These are phyloP conservation scores for Drosophila lowei DNA, from an alignment of 1,140 invertebrate species.

Conservation along the genomic window DNA sequence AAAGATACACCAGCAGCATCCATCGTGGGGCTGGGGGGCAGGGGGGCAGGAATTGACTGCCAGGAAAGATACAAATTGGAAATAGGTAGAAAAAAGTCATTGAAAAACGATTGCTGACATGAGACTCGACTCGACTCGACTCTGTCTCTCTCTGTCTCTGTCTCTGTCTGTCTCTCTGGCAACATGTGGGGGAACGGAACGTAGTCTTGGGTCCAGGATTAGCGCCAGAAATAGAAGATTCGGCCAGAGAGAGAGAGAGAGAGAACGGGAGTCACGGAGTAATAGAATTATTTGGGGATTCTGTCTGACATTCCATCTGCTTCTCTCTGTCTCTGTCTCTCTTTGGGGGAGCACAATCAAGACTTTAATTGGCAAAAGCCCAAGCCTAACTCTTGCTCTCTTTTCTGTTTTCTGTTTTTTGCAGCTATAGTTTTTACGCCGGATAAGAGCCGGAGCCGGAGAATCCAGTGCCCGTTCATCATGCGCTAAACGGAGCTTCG, in stretches of 20 bases:
- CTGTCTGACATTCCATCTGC: too few relatives aligned
- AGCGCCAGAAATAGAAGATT: constrained; percentile 33
- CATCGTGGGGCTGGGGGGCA: background rate
- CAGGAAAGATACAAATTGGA: constrained; percentile 64
- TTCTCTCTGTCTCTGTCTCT: too few relatives aligned
- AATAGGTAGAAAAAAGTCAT: constrained; percentile 74
- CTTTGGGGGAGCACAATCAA: constrained; percentile 68
- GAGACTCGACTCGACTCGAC: constrained; percentile 17
- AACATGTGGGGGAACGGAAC: constrained; percentile 42
- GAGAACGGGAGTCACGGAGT: too few relatives aligned
- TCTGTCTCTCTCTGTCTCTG: too few relatives aligned
- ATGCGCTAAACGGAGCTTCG: constrained; percentile 43
- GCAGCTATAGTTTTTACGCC: constrained; percentile 13
- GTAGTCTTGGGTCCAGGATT: constrained; percentile 44
- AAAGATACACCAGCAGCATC: constrained; percentile 51
- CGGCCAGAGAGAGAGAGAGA: background rate
- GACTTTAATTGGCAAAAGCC: constrained; percentile 64
- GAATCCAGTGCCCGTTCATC: constrained; percentile 31
- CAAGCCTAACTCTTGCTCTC: constrained; percentile 40
- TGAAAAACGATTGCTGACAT: constrained; percentile 79
- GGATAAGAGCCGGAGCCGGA: background rate
- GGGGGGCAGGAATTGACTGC: constrained; percentile 7
- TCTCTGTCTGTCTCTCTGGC: constrained; percentile 24
- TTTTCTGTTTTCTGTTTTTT: constrained; percentile 29
- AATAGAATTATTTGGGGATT: too few relatives aligned